Conservation (phyloP, 1,140 invertebrate species). For the Vanessa tameamea region DNA sequence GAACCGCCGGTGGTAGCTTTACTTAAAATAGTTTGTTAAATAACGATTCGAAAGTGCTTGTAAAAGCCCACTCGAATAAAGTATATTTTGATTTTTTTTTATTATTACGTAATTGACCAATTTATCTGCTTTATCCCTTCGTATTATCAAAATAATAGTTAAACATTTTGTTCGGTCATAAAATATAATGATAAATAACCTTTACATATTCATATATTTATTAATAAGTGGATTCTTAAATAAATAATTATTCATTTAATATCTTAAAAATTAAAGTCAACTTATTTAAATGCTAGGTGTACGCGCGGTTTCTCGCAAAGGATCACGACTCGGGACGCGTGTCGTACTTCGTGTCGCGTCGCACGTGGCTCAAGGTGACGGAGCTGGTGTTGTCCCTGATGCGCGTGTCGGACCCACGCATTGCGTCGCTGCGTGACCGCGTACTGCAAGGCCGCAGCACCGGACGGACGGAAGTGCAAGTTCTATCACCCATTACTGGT, state of each 20-base stretch:
- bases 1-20: no score
- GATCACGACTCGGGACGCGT: constrained; percentile 95
- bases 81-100: no score
- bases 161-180: no score
- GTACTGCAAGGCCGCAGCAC: constrained; percentile 93
- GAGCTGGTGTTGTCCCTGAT: constrained; percentile 92
- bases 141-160: no score
- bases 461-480: constrained; percentile 95
- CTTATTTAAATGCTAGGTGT: constrained; percentile 76
- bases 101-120: no score
- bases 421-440: constrained; percentile 90
- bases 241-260: neutral
- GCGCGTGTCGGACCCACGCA: constrained; percentile 92
- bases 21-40: no score
- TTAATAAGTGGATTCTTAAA: no score
- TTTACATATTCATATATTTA: no score
- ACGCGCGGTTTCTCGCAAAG: constrained; percentile 92
- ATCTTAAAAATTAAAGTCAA: neutral
- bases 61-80: no score
- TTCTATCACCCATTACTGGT: constrained; percentile 92
- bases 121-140: no score
- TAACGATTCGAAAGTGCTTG: no score
- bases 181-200: no score
- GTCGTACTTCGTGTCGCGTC: constrained; percentile 93
- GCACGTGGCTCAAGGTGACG: constrained; percentile 93